Conservation (phyloP, 2,888 invertebrate genomes). For the Drosophila leonis region DNA sequence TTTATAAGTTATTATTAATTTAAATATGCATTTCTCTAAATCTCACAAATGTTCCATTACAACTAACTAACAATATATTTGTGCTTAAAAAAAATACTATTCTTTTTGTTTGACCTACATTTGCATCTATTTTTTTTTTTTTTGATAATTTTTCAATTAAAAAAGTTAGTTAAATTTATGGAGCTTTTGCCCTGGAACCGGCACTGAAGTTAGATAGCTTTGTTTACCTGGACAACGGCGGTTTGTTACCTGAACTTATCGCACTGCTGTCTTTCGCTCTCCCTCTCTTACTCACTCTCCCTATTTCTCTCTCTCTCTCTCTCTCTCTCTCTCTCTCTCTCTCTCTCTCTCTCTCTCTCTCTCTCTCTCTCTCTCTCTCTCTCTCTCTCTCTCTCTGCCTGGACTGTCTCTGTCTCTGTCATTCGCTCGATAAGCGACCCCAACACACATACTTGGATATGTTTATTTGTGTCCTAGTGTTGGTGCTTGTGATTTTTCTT, state of each 20-base stretch:
- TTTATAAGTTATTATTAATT: no score
- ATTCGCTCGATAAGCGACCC: conserved; percentile 57
- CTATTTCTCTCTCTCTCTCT: neutral
- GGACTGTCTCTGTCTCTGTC: neutral
- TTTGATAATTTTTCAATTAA: conserved; percentile 1
- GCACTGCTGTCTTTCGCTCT: conserved; percentile 28
- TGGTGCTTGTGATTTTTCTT: conserved; percentile 41
- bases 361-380: neutral
- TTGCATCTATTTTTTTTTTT: no score
- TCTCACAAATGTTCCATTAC: no score
- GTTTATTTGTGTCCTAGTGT: conserved; percentile 12
- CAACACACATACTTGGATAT: conserved; percentile 13
- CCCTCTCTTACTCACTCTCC: neutral
- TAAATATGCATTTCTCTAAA: no score
- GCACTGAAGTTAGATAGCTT: conserved; percentile 38
- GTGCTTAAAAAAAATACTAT: no score
- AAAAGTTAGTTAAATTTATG: neutral
- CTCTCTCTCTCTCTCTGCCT: neutral
- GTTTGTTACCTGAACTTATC: conserved; percentile 71
- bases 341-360: conserved; percentile 11
- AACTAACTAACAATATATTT: no score
- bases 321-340: no score
- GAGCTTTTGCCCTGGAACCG: conserved; percentile 18
- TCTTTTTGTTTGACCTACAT: conserved; percentile 1
- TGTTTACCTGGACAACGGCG: conserved; percentile 67